Base-by-base conservation (phyloP, 2,797 vertebrate species). In the Urosaurus nigricauda region DNA sequence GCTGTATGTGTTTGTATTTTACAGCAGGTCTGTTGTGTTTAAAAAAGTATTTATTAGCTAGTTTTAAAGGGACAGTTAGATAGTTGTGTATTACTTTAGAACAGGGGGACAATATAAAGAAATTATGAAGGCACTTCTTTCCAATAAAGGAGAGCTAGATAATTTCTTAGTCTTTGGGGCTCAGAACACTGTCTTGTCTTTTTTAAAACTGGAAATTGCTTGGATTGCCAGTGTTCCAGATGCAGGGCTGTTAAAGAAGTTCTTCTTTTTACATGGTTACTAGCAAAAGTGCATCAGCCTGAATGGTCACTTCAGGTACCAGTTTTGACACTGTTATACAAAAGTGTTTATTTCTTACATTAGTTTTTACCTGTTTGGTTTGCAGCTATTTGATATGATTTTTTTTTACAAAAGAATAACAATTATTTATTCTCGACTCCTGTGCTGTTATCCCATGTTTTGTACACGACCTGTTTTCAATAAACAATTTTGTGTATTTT, bases 371-470 rank as follows among this genome's bases (percentile, higher is more conserved):
- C 81, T 95, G 84, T 95, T 95, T 94, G 94, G 85, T 95, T 96
- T 96, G 93, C 93, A 94, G 95, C 86, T 88, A 86, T 95, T 96
- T 96, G 91, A 91, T 65, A 56, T 7, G 21, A 9, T 53, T 84
- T 71, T 94, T 95, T 96, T 91, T 93, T 94, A 94, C 96, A 96
- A 89, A 83, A 95, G 87, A 88, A 90, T 87, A 93, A 32, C 94
- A 94, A 94, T 74, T 96, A 97, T 97, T 97, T 97, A 96, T 96
- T 96, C 95, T 91, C 95, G 91, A 93, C 95, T 84, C 94, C 93
- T 95, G 89, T 87, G 95, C 94, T 96, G 82, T 95, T 26, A 95
- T 87, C 90, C 93, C 89, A 95, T 84, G 90, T 95, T 95, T 96
- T 92, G 89, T 93, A 95, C 96, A 95, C 94, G 2, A 56, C 84